These are phyloP conservation scores for Megalurothrips usitatus DNA, from an alignment of 2,888 invertebrate species.

Conservation along the genomic window DNA sequence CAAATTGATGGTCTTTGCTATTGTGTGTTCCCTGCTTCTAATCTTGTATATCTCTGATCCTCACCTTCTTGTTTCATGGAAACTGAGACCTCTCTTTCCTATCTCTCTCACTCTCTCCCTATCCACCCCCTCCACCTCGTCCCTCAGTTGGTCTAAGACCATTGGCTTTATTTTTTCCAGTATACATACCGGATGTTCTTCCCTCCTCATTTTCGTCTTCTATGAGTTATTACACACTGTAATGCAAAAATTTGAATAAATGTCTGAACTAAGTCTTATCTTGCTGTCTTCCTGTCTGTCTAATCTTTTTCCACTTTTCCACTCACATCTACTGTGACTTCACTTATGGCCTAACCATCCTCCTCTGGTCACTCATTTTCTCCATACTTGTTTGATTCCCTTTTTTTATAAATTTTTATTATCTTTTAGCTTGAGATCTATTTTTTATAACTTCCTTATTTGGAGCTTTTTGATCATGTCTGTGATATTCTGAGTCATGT, in stretches of 20 bases:
- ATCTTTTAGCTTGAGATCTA: background rate
- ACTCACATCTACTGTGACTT: constrained; percentile 8
- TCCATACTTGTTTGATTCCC: background rate
- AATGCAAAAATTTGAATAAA: background rate
- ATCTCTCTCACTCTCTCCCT: constrained; percentile 14
- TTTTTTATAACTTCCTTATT: background rate
- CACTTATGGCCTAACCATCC: constrained; percentile 4
- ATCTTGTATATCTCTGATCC: constrained; percentile 19
- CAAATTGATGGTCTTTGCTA: constrained; percentile 7
- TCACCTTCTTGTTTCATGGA: constrained; percentile 14
- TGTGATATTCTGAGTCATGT: constrained; percentile 2
- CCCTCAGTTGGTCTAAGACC: background rate
- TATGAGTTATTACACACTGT: background rate
- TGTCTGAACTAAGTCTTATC: constrained; percentile 19
- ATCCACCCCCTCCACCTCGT: background rate
- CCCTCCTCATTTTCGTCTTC: background rate
- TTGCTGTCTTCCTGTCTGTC: constrained; percentile 19
- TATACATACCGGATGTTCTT: background rate
- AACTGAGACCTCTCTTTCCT: constrained; percentile 1
- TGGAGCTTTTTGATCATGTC: background rate
- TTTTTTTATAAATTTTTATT: background rate
- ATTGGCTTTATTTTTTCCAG: background rate
- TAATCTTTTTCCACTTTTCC: background rate
- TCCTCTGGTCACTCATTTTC: background rate
- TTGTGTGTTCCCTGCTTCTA: background rate